These are phyloP conservation scores for Sebastes iracundus DNA, from an alignment of 2,797 vertebrate genomes.

Conservation along the genomic window DNA sequence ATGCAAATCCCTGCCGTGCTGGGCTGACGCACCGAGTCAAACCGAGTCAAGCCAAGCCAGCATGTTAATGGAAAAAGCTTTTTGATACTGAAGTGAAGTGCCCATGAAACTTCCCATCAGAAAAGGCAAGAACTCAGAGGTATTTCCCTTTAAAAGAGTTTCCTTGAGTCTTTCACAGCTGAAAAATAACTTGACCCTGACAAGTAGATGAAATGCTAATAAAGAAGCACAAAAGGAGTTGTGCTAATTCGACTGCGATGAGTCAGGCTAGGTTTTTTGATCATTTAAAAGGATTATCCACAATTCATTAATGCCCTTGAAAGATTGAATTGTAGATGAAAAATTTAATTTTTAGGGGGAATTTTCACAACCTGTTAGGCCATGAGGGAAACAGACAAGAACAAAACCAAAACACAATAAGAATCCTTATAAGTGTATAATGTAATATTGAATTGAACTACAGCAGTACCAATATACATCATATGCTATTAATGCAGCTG, in stretches of 20 bases:
- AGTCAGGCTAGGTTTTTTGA: not conserved
- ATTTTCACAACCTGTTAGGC: too few species aligned
- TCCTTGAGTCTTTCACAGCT: not conserved
- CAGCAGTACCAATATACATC: not conserved
- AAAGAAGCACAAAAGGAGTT: not conserved
- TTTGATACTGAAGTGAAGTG: not conserved
- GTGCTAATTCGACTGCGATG: not conserved
- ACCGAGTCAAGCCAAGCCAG: not conserved
- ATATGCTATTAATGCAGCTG: not conserved
- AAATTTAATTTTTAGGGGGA: fast-evolving
- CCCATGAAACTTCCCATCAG: not conserved
- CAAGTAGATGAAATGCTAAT: not conserved
- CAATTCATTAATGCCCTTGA: not conserved
- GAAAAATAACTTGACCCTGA: not conserved
- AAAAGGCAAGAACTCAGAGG: not conserved
- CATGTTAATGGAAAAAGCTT: not conserved
- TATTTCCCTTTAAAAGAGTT: not conserved
- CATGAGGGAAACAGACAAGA: too few species aligned
- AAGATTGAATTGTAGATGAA: not conserved
- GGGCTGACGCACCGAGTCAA: not conserved
- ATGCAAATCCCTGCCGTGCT: too few species aligned
- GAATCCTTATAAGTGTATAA: not conserved
- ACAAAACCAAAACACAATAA: not conserved
- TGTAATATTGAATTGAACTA: not conserved
- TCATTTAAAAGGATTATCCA: not conserved